Evolutionary conservation across 2,888 invertebrate species (phyloP), one percentile per base, ranked within the genome.

Genomic region (Podabrus alpinus): DNA sequence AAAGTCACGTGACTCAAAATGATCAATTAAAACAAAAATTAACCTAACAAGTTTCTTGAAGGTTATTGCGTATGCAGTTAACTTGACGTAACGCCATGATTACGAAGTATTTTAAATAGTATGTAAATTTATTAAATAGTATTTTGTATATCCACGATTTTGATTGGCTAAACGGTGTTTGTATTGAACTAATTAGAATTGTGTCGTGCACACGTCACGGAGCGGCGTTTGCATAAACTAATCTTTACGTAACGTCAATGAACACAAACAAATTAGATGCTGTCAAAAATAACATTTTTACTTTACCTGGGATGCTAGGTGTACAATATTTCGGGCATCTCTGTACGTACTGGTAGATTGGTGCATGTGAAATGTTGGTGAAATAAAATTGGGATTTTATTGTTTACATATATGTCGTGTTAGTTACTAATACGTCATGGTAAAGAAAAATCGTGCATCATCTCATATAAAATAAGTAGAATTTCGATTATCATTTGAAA

Each of bases 391-490:
- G 45, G 45, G 45, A 45, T 45, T 45, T 45, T 45, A 45, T 45
- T 45, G 45, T 45, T 45, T 45, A 45, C 45, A 45, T 64, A 69
- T 69, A 72, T 72, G 72, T 67, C 64, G 64, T 73, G 45, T 68
- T 76, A 71, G 76, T 80, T 79, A 72, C 72, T 82, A 81, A 79
- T 83, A 85, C 85, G 86, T 86, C 87, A 86, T 86, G 85, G 84
- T 81, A 85, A 83, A 86, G 82, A 66, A 81, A 83, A 84, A 82
- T 85, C 83, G 82, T 84, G 83, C 84, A 84, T 85, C 85, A 84
- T 77, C 71, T 61, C 45, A 72, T 45, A 74, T 69, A 67, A 74
- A 73, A 66, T 69, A 71, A 74, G 66, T 74, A 71, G 73, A 79
- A 77, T 78, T 72, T 77, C 76, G 74, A 77, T 73, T 77, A 19